Evolutionary conservation across 2,797 vertebrate species (phyloP).

Genomic region (Sebastiscus albofasciatus): DNA sequence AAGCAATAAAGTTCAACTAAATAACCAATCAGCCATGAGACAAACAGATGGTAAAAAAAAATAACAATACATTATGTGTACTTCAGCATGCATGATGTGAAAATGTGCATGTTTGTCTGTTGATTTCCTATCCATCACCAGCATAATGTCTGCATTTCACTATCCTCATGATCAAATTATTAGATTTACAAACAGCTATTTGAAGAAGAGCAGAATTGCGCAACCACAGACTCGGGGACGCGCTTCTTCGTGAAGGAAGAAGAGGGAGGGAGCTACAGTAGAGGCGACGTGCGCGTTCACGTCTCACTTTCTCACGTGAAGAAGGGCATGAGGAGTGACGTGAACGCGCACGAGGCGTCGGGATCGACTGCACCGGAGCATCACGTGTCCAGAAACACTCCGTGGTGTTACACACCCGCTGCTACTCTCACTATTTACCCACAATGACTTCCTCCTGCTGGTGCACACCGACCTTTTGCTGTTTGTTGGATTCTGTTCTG

Average conservation of each 20-base stretch:
- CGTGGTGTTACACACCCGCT: conserved; percentile 46
- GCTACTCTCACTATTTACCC: conserved; percentile 2
- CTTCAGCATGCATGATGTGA: not conserved
- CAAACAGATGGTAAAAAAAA: not conserved
- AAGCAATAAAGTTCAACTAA: not conserved
- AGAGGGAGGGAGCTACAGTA: not conserved
- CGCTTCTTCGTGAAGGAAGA: not conserved
- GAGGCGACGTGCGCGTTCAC: conserved; percentile 41
- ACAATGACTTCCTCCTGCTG: not conserved
- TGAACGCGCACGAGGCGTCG: conserved; percentile 41
- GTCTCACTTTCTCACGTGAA: conserved; percentile 7
- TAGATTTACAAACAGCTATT: not conserved
- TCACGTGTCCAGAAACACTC: conserved; percentile 54
- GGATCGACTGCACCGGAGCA: conserved; percentile 45
- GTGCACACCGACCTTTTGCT: not conserved
- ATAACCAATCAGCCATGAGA: not conserved
- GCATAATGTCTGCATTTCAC: not conserved
- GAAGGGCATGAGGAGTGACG: conserved; percentile 5
- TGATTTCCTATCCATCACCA: not conserved
- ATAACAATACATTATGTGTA: not conserved
- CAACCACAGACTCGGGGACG: not conserved
- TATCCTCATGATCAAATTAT: not conserved
- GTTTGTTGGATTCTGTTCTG: not conserved
- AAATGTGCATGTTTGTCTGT: not conserved
- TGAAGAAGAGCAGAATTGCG: conserved; percentile 1